Conservation (phyloP, 2,113 vertebrate genomes). For the Choloepus hoffmanni region DNA sequence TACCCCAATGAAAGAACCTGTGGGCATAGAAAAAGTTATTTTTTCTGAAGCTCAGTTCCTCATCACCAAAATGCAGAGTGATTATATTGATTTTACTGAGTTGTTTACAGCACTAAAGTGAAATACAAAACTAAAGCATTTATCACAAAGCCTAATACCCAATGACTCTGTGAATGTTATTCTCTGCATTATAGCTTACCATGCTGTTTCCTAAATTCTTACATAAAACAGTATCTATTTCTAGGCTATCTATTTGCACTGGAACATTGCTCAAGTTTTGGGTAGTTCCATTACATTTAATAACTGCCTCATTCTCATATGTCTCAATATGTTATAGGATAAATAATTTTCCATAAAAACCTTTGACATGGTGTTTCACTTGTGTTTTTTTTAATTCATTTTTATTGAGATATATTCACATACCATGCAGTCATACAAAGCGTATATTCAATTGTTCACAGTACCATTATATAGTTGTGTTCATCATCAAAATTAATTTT, state of each 20-base stretch:
- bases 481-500: too few species aligned
- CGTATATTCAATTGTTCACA: too few species aligned
- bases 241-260: not conserved
- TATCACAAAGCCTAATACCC: not conserved
- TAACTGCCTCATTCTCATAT: not conserved
- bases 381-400: too few species aligned
- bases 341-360: not conserved
- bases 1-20: not conserved
- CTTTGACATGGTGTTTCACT: not conserved
- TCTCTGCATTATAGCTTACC: not conserved
- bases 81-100: not conserved
- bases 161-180: not conserved
- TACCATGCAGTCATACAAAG: too few species aligned
- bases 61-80: not conserved
- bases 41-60: slow-evolving; percentile 13
- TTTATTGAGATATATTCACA: too few species aligned
- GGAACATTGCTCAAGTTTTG: not conserved
- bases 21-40: not conserved
- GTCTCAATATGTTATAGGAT: not conserved
- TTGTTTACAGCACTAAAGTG: not conserved
- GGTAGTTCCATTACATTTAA: not conserved
- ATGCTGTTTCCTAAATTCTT: not conserved
- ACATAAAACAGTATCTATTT: not conserved
- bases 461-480: too few species aligned
- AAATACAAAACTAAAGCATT: not conserved